phyloP scores from a whole-genome alignment of 2,888 invertebrate genomes.

The Aricia artaxerxes region DNA sequence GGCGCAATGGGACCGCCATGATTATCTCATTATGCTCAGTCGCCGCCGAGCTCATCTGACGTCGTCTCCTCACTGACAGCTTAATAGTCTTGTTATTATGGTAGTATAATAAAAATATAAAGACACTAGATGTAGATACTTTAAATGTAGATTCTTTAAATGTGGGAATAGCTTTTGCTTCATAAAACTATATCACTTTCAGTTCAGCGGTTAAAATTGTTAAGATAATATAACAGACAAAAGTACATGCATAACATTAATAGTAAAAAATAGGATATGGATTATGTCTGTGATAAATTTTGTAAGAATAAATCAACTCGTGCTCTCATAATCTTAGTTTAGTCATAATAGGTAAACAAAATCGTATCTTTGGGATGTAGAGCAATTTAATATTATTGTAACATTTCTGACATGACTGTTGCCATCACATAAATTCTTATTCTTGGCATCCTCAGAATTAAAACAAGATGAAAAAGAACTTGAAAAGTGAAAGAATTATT shows the following conservation, averaged over 20 bases:
- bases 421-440: not conserved
- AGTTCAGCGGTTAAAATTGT: not conserved
- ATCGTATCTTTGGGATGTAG: not conserved
- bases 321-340: not conserved
- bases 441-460: not conserved
- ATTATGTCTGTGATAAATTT: too few species aligned
- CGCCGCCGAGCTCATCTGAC: constrained; percentile 24
- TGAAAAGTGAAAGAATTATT: not conserved
- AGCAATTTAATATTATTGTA: too few species aligned
- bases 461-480: not conserved
- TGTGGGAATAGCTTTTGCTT: not conserved
- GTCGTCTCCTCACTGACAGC: constrained; percentile 19
- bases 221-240: not conserved
- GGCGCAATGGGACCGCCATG: constrained; percentile 28
- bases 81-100: constrained; percentile 10
- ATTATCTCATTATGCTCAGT: constrained; percentile 32
- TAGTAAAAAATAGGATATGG: too few species aligned
- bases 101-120: not conserved
- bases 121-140: not conserved
- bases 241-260: too few species aligned
- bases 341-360: not conserved
- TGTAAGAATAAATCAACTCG: too few species aligned
- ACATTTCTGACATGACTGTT: not conserved
- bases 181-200: not conserved
- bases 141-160: too few species aligned